Evolutionary conservation across 1,140 invertebrate species (phyloP).

Genomic region (Pseudomyrmex sp.): DNA sequence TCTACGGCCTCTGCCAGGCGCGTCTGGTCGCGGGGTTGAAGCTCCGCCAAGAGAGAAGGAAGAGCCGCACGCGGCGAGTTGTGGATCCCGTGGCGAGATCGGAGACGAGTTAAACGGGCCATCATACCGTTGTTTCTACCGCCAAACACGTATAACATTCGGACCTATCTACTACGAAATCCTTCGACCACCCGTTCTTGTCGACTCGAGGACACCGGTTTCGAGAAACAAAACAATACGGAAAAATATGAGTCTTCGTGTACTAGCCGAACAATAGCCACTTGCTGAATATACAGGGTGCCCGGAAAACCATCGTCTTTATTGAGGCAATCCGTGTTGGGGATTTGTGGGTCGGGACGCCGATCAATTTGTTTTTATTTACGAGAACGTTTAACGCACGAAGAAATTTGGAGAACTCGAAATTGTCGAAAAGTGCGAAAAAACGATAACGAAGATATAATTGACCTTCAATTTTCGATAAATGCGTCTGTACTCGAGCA

Average conservation of each 20-base stretch:
- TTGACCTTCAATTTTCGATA: not conserved
- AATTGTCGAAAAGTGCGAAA: not conserved
- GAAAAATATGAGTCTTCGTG: slow-evolving; percentile 45
- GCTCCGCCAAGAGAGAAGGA: slow-evolving; percentile 38
- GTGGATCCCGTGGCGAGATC: not conserved
- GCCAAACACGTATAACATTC: slow-evolving; percentile 76
- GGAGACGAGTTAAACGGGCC: slow-evolving; percentile 75
- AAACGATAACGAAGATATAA: not conserved
- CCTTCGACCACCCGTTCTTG: slow-evolving; percentile 22
- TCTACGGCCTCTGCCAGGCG: not conserved
- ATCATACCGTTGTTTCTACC: slow-evolving; percentile 77
- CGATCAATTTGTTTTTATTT: not conserved
- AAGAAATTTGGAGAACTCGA: not conserved
- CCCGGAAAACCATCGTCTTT: not conserved
- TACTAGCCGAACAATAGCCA: not conserved
- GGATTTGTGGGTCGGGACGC: not conserved
- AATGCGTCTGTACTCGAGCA: not conserved
- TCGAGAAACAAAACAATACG: slow-evolving; percentile 68
- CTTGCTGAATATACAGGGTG: not conserved
- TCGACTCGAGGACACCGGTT: slow-evolving; percentile 32
- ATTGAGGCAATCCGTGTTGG: not conserved
- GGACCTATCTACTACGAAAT: slow-evolving; percentile 46
- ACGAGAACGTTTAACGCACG: not conserved
- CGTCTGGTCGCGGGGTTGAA: slow-evolving; percentile 44
- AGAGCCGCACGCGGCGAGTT: slow-evolving; percentile 11